Evolutionary conservation across 2,888 invertebrate genomes (phyloP).

Genomic region (Hirtodrosophila duncani): DNA sequence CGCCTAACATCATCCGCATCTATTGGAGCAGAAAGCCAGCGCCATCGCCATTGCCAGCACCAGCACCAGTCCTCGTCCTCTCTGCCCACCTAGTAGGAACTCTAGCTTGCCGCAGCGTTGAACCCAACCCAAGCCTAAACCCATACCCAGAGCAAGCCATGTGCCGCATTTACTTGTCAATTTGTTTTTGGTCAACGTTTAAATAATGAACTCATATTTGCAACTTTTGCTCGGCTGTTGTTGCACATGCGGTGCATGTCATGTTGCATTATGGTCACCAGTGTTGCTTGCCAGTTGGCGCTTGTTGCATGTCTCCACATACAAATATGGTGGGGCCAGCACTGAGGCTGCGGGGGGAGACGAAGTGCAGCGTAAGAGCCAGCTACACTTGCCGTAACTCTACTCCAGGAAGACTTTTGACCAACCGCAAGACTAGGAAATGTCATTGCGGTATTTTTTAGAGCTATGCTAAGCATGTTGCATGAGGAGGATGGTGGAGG

Average conservation of each 20-base stretch:
- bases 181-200: conserved; percentile 75
- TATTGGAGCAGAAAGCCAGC: conserved; percentile 71
- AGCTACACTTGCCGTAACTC: conserved; percentile 67
- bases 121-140: conserved; percentile 33
- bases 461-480: too few species aligned
- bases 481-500: too few species aligned
- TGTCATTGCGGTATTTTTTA: too few species aligned
- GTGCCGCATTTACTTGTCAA: conserved; percentile 72
- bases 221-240: conserved; percentile 58
- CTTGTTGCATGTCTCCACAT: conserved; percentile 10
- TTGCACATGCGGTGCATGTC: conserved; percentile 72
- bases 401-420: conserved; percentile 73
- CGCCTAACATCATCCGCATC: conserved; percentile 53
- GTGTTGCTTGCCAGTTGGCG: conserved; percentile 32
- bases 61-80: conserved; percentile 27
- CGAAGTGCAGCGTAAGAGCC: conserved; percentile 5
- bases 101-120: conserved; percentile 14
- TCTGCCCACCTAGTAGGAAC: background rate
- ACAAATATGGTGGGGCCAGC: too few species aligned
- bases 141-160: conserved; percentile 56
- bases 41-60: conserved; percentile 43
- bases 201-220: conserved; percentile 75
- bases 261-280: conserved; percentile 66
- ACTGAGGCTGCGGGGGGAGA: too few species aligned
- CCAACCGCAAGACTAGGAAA: conserved; percentile 69